Base-by-base conservation (phyloP, 2,113 vertebrate species). In the Camarhynchus parvulus region DNA sequence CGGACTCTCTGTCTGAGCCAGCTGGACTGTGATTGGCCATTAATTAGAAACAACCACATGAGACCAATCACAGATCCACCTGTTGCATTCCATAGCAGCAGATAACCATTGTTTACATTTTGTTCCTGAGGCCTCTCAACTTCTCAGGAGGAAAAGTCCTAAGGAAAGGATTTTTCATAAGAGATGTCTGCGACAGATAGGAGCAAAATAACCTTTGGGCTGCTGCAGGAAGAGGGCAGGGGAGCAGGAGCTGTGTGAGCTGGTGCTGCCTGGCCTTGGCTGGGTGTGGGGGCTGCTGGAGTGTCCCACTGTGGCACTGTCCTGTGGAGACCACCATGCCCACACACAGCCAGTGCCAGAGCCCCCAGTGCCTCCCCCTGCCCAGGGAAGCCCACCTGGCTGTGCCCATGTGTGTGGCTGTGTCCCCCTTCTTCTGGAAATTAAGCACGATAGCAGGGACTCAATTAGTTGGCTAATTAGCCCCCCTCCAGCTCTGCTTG, bases 351-450 rank as follows among this genome's bases (percentile, higher is more conserved):
- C 44, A 9, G 1, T 1, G 9, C 59, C 44, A 42, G 23, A 35
- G 50, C n/a, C 15, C 3, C 49, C 10, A 8, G 19, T 0, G 4
- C 25, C 21, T 39, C 1, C 1, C 19, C 24, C 25, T n/a, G 35
- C 46, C 30, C 62, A 13, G 31, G 50, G 37, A 44, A 76, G 17
- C n/a, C 9, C 5, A 3, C 44, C 80, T 41, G 35, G 4, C 25
- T 35, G 33, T 10, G 13, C 5, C 79, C 6, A 0, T 1, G 27
- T 19, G 4, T 11, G 33, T 11, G 49, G 22, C 50, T 1, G 0
- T 21, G 15, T 4, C 3, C 24, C 24, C 4, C 31, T 41, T 47
- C 33, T 22, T 39, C 3, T 9, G 17, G 59, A 42, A 80, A 73
- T 46, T 4, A 3, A 23, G 18, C 1, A 0, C 1, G 5, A 13